Percentiles rank a stretch among this genome's conserved stretches.
phyloP scores from a whole-genome alignment of 2,888 invertebrate species.

The Nephrotoma guestfalica region DNA sequence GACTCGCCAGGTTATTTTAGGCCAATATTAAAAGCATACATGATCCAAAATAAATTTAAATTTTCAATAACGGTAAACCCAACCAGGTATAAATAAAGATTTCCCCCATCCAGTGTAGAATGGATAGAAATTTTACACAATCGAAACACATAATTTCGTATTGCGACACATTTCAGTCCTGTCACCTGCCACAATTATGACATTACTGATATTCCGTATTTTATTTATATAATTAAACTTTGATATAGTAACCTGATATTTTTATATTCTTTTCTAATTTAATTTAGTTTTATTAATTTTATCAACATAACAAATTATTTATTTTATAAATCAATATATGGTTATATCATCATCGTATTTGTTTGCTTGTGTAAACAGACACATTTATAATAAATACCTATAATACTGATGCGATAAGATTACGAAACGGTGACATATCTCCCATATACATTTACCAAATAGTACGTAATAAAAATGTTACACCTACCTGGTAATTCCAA shows the following conservation, averaged over 20 bases:
- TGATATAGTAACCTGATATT: not conserved
- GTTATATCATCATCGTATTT: not conserved
- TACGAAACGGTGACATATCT: not conserved
- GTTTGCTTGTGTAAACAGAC: not conserved
- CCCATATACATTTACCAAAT: not conserved
- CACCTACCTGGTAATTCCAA: conserved; percentile 63
- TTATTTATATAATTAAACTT: not conserved
- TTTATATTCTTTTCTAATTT: not conserved
- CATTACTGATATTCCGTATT: not conserved
- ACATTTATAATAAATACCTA: no score
- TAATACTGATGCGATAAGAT: not conserved
- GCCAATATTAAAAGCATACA: no score
- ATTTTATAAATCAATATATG: not conserved
- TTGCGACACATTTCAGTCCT: no score
- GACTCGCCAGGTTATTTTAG: no score
- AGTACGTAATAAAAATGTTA: not conserved
- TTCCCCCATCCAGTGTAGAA: no score
- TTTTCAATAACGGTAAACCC: no score
- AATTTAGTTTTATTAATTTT: not conserved
- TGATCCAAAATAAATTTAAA: no score
- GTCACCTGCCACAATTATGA: not conserved
- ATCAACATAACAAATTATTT: not conserved
- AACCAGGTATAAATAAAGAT: no score
- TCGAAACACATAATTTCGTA: no score
- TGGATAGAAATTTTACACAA: no score